phyloP scores from a whole-genome alignment of 2,888 invertebrate species.

The Chloroclystis v-ata region DNA sequence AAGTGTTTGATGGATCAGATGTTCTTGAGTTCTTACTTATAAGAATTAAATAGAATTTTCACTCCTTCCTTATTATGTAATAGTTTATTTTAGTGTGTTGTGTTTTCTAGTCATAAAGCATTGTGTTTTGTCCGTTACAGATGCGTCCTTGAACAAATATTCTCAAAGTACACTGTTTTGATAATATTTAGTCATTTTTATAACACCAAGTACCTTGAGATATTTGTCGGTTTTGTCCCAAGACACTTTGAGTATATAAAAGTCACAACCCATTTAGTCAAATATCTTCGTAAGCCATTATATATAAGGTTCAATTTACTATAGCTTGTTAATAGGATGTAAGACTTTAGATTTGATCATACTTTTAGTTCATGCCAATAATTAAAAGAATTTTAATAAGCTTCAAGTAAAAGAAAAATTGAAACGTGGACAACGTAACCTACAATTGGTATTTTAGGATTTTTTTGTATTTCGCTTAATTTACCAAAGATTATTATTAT shows the following conservation, averaged over 20 bases:
- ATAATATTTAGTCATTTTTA: conserved; percentile 10
- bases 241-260: conserved; percentile 1
- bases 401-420: too few relatives aligned
- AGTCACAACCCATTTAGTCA: conserved; percentile 2
- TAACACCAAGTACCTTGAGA: conserved; percentile 5
- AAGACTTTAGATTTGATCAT: too few relatives aligned
- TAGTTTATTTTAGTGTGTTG: not conserved
- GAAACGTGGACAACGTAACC: not conserved
- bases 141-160: not conserved
- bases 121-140: conserved; percentile 4
- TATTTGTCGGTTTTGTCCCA: not conserved
- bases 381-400: not conserved
- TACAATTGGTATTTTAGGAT: not conserved
- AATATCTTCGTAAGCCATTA: conserved; percentile 6
- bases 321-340: conserved; percentile 6
- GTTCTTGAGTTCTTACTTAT: too few relatives aligned
- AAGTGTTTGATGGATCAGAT: not conserved
- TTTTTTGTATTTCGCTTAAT: not conserved
- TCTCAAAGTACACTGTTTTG: conserved; percentile 7
- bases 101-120: not conserved
- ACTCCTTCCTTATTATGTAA: not conserved
- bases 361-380: not conserved
- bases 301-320: conserved; percentile 5
- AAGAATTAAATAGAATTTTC: not conserved
- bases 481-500: not conserved